Evolutionary conservation across 2,797 vertebrate genomes (phyloP).

Genomic region (Acanthurus lineatus): DNA sequence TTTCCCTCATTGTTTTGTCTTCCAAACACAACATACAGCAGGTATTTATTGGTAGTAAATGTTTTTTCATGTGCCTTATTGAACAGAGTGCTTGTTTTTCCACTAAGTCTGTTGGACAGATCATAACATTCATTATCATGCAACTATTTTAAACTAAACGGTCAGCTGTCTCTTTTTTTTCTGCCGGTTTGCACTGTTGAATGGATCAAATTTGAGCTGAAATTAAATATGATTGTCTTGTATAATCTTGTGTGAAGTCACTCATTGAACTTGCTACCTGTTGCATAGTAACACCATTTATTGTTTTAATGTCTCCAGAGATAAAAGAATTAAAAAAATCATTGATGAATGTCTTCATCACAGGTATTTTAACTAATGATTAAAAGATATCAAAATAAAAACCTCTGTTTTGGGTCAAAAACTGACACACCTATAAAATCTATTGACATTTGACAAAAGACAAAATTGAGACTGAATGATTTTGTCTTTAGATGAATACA

Average conservation of each 20-base stretch:
- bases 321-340: too few relatives aligned
- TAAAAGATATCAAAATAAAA: too few relatives aligned
- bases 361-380: too few relatives aligned
- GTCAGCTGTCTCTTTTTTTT: conserved; percentile 1
- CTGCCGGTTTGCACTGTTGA: conserved; percentile 63
- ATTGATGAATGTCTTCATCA: too few relatives aligned
- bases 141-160: conserved; percentile 45
- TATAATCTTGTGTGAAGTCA: conserved; percentile 28
- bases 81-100: conserved; percentile 43
- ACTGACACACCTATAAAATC: too few relatives aligned
- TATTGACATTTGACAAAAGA: too few relatives aligned
- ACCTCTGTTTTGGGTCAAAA: too few relatives aligned
- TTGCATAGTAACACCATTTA: not conserved
- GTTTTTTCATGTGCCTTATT: conserved; percentile 72
- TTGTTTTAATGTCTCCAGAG: not conserved
- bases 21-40: conserved; percentile 47
- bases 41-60: conserved; percentile 51
- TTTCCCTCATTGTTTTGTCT: conserved; percentile 53
- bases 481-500: too few relatives aligned
- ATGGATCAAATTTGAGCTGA: conserved; percentile 56
- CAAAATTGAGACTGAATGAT: too few relatives aligned
- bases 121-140: conserved; percentile 26
- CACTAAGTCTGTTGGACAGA: conserved; percentile 30
- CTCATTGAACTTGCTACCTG: conserved; percentile 3
- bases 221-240: conserved; percentile 67